A percentile compares a stretch with the other conserved stretches of the same genome.
Evolutionary conservation across 2,797 vertebrate genomes (phyloP).

Genomic region (Acanthopagrus latus): DNA sequence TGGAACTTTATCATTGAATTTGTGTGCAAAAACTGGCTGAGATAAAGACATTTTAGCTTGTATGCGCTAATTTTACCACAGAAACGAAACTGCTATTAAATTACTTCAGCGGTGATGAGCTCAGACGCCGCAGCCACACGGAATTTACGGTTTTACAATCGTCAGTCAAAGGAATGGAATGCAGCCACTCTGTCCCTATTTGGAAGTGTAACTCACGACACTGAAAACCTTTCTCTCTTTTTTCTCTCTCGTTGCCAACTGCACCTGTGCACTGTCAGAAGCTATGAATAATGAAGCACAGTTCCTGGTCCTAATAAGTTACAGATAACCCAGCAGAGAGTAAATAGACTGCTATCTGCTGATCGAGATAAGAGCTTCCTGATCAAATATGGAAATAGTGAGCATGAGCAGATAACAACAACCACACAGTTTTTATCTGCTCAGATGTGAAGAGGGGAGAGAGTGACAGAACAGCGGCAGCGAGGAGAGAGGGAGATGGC

Average conservation of each 20-base stretch:
- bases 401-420: slow-evolving; percentile 32
- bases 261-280: slow-evolving; percentile 56
- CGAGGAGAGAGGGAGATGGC: slow-evolving; percentile 28
- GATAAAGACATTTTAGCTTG: too few relatives aligned
- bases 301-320: slow-evolving; percentile 46
- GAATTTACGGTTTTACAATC: slow-evolving; percentile 35
- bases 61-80: slow-evolving; percentile 3
- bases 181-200: slow-evolving; percentile 55
- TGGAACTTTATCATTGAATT: too few relatives aligned
- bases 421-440: slow-evolving; percentile 26
- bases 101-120: slow-evolving; percentile 25
- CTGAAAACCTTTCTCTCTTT: slow-evolving; percentile 41
- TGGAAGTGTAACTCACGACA: slow-evolving; percentile 36
- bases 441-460: slow-evolving; percentile 22
- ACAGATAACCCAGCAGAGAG: slow-evolving; percentile 46
- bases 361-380: slow-evolving; percentile 40
- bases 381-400: slow-evolving; percentile 52
- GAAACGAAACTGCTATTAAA: slow-evolving; percentile 5
- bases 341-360: slow-evolving; percentile 39
- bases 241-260: slow-evolving; percentile 28
- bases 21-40: too few relatives aligned
- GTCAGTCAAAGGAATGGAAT: slow-evolving; percentile 51
- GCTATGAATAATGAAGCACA: slow-evolving; percentile 61
- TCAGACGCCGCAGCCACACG: slow-evolving; percentile 10
- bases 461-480: slow-evolving; percentile 10